Percentiles rank a stretch among this genome's conserved stretches.
Evolutionary conservation across 2,888 invertebrate species (phyloP).

Genomic region (Amphimallon solstitiale): DNA sequence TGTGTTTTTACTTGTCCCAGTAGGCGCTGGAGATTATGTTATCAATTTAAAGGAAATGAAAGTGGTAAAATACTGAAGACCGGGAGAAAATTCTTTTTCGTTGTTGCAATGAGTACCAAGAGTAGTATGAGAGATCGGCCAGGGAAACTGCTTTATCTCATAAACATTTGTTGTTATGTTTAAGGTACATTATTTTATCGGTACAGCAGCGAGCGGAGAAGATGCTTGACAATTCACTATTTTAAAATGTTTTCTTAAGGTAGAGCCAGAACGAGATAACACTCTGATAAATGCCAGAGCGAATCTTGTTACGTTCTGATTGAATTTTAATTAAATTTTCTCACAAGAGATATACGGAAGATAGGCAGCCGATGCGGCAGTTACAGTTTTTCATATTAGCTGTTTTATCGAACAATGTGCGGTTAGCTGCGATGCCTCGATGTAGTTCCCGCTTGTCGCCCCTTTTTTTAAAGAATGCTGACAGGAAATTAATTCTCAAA

Average conservation of each 20-base stretch:
- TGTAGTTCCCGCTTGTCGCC: conserved; percentile 56
- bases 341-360: conserved; percentile 59
- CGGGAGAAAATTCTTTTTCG: conserved; percentile 31
- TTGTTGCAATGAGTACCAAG: not conserved
- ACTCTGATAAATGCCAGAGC: conserved; percentile 60
- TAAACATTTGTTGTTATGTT: conserved; percentile 54
- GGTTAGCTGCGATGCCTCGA: conserved; percentile 60
- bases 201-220: conserved; percentile 39
- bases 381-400: conserved; percentile 64
- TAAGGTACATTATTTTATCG: conserved; percentile 54
- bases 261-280: conserved; percentile 61
- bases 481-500: conserved; percentile 67
- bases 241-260: conserved; percentile 63
- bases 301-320: conserved; percentile 61
- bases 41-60: conserved; percentile 54
- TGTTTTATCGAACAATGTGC: conserved; percentile 60
- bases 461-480: conserved; percentile 64
- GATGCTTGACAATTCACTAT: conserved; percentile 62
- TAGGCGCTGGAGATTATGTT: conserved; percentile 30
- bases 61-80: conserved; percentile 54
- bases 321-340: conserved; percentile 65
- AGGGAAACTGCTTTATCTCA: conserved; percentile 57
- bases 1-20: conserved; percentile 1
- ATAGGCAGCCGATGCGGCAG: conserved; percentile 58
- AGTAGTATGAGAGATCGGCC: not conserved